Percentiles rank a stretch among this genome's conserved stretches.
Conservation (phyloP, 2,113 vertebrate genomes). For the Bufo bufo region DNA sequence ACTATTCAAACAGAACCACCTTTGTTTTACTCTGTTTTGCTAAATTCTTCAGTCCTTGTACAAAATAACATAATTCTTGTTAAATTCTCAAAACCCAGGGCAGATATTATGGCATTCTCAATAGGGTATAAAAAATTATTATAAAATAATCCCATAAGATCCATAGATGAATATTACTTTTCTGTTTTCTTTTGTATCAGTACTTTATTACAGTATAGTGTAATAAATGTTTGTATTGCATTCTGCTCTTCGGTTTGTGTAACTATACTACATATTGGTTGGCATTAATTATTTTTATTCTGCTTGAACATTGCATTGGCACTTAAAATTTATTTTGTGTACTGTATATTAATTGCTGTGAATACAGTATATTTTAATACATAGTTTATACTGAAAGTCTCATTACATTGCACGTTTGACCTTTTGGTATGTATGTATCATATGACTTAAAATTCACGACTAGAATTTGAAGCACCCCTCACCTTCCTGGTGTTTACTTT, state of each 20-base stretch:
- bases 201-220: not conserved
- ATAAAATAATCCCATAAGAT: not conserved
- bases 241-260: not conserved
- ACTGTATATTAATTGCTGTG: not conserved
- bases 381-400: too few relatives aligned
- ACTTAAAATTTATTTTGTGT: not conserved
- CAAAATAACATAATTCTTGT: constrained; percentile 23
- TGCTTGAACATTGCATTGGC: not conserved
- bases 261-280: not conserved
- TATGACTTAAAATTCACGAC: too few relatives aligned
- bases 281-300: not conserved
- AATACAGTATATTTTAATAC: not conserved
- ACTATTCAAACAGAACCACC: constrained; percentile 22
- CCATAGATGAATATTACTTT: not conserved
- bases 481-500: too few relatives aligned
- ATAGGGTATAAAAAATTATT: not conserved
- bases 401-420: too few relatives aligned
- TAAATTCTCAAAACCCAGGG: not conserved
- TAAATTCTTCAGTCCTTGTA: constrained; percentile 21
- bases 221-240: not conserved
- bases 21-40: constrained; percentile 29
- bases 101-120: not conserved
- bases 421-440: too few relatives aligned
- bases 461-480: too few relatives aligned
- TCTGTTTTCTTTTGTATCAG: too few relatives aligned